Base-by-base conservation (phyloP, 1,140 invertebrate genomes). In the Bombus consobrinus region DNA sequence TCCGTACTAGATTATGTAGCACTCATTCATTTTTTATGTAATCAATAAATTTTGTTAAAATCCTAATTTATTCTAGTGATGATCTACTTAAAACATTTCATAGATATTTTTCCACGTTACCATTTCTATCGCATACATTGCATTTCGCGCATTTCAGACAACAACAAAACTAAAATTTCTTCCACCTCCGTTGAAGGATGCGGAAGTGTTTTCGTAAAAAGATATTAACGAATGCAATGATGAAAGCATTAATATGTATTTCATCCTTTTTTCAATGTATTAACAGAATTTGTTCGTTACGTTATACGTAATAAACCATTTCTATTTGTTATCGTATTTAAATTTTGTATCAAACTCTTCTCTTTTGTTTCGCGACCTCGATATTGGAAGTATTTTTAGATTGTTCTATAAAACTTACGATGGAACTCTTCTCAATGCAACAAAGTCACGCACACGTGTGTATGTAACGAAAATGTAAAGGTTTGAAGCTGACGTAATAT, bases 121-220 rank as follows among this genome's bases (percentile, higher is more conserved):
- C 10, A 1, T 15, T 64, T 80, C 13, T 8, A 41, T 59, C 6
- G 10, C 32, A 43, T 22, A 64, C 28, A 62, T 78, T 62, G 25
- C 15, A 85, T 28, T 64, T 74, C 37, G n/a, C 18, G 18, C 18
- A 0, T 53, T 62, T 82, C 71, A 62, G 59, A 82, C 57, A 32
- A 68, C 28, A 28, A 28, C 34, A n/a, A 47, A 79, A 80, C 69
- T 71, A 12, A 69, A 64, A 84, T 87, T 83, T 83, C 18, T 73
- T 88, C 12, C 53, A 34, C 57, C n/a, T 68, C 13, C 22, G 39
- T 73, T 22, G 34, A 37, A 77, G 59, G 13, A 34, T 80, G 32
- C 76, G 15, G 9, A n/a, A 37, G 12, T 34, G 32, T 47, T 18
- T 37, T 43, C 41, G 1, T 74, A 34, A 15, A 64, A 62, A 53